phyloP scores from a whole-genome alignment of 2,888 invertebrate genomes.

The Reticulitermes lucifugus region DNA sequence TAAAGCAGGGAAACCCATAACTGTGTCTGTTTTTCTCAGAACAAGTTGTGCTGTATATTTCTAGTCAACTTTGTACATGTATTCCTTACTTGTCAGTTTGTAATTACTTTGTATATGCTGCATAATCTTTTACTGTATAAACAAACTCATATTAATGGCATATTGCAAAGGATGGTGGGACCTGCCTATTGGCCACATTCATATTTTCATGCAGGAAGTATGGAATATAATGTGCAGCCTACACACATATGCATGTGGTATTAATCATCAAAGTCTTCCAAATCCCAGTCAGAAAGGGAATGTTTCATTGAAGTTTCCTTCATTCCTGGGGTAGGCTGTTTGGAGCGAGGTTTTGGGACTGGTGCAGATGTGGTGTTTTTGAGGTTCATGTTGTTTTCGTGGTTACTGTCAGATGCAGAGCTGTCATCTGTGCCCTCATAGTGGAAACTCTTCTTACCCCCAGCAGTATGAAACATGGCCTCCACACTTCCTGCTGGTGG shows the following conservation, averaged over 20 bases:
- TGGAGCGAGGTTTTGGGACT: conserved; percentile 33
- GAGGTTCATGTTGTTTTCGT: conserved; percentile 17
- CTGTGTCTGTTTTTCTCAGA: no score
- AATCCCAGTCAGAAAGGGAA: conserved; percentile 45
- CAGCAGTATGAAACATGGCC: conserved; percentile 57
- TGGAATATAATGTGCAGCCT: no score
- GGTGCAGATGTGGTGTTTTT: conserved; percentile 20
- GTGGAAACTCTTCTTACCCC: background rate
- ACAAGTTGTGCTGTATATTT: no score
- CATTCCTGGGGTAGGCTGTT: background rate
- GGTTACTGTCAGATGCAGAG: conserved; percentile 3
- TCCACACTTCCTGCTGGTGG: conserved; percentile 61
- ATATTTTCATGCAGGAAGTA: no score
- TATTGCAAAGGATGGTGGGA: no score
- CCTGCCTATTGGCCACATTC: no score
- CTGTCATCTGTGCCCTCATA: background rate
- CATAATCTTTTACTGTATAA: no score
- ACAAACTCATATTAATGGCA: no score
- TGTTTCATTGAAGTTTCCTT: background rate
- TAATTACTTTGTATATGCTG: no score
- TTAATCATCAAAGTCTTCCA: conserved; percentile 47
- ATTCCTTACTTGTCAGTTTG: no score
- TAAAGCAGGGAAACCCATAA: no score
- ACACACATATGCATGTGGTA: background rate
- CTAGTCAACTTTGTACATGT: no score